These are phyloP conservation scores for Seladonia tumulorum DNA, from an alignment of 2,888 invertebrate genomes.

Conservation along the genomic window DNA sequence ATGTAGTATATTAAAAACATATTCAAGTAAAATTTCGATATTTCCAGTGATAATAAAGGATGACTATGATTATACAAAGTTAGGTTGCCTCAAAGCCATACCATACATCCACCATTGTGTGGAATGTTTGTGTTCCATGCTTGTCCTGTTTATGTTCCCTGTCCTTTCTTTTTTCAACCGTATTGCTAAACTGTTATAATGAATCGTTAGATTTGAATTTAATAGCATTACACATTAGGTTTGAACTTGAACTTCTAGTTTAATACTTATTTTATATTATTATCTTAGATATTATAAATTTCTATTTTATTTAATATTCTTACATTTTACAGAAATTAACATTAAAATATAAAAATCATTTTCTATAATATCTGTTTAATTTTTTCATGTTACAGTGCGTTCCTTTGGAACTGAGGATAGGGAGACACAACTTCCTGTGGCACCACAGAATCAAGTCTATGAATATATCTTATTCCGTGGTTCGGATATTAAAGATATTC, in stretches of 20 bases:
- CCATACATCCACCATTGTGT: conserved; percentile 47
- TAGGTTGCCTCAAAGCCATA: conserved; percentile 33
- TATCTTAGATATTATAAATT: not conserved
- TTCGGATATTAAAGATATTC: conserved; percentile 99
- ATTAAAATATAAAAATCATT: not conserved
- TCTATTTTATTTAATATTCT: not conserved
- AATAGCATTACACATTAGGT: conserved; percentile 4
- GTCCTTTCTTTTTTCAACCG: conserved; percentile 53
- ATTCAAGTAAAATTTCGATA: not conserved
- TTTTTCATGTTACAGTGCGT: conserved; percentile 88
- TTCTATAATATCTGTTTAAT: conserved; percentile 13
- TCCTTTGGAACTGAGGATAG: conserved; percentile 99
- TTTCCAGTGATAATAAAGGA: conserved; percentile 23
- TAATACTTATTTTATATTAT: conserved; percentile 19
- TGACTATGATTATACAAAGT: conserved; percentile 21
- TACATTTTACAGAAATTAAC: conserved; percentile 5
- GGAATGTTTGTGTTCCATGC: conserved; percentile 64
- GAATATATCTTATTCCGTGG: conserved; percentile 99
- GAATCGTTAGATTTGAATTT: conserved; percentile 57
- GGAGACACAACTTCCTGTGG: conserved; percentile 97
- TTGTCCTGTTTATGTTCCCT: conserved; percentile 63
- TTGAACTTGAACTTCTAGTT: conserved; percentile 6
- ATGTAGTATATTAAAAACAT: not conserved
- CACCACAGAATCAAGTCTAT: conserved; percentile 98
- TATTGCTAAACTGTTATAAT: conserved; percentile 42